These are phyloP conservation scores for Antheraea mylitta DNA, from an alignment of 1,140 invertebrate species.

Conservation along the genomic window DNA sequence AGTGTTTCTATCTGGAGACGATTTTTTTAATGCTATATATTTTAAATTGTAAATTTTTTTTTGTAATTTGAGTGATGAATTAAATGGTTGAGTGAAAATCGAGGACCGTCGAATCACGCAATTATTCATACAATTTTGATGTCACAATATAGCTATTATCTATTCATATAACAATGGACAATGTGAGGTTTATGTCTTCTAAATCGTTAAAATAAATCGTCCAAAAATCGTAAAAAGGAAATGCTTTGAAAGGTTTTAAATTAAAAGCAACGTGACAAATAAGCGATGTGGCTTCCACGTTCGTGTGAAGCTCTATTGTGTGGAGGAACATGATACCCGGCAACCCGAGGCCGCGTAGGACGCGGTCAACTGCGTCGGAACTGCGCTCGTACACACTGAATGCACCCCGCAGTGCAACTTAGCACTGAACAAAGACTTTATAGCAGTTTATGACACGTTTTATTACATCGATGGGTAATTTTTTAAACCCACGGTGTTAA, in stretches of 20 bases:
- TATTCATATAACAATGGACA: too few relatives aligned
- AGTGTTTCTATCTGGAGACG: too few relatives aligned
- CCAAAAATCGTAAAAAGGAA: too few relatives aligned
- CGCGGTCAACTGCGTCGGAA: conserved; percentile 54
- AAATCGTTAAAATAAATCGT: too few relatives aligned
- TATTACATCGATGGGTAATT: conserved; percentile 17
- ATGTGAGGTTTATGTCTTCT: too few relatives aligned
- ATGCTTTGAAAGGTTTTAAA: too few relatives aligned
- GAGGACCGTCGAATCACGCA: neutral
- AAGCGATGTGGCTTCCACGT: conserved; percentile 31
- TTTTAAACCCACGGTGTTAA: conserved; percentile 8
- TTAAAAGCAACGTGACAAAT: too few relatives aligned
- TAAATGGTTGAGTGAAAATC: neutral
- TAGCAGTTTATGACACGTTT: conserved; percentile 24
- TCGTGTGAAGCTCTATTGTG: conserved; percentile 36
- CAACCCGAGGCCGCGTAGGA: conserved; percentile 49
- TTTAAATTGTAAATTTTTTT: too few relatives aligned
- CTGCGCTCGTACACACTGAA: conserved; percentile 19
- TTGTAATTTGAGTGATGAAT: too few relatives aligned
- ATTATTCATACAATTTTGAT: neutral
- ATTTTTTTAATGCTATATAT: too few relatives aligned
- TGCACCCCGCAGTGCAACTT: conserved; percentile 16
- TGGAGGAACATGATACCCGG: conserved; percentile 50
- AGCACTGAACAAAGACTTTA: conserved; percentile 22
- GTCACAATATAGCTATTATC: neutral